Evolutionary conservation across 2,888 invertebrate species (phyloP).

Genomic region (Alcis repandata): DNA sequence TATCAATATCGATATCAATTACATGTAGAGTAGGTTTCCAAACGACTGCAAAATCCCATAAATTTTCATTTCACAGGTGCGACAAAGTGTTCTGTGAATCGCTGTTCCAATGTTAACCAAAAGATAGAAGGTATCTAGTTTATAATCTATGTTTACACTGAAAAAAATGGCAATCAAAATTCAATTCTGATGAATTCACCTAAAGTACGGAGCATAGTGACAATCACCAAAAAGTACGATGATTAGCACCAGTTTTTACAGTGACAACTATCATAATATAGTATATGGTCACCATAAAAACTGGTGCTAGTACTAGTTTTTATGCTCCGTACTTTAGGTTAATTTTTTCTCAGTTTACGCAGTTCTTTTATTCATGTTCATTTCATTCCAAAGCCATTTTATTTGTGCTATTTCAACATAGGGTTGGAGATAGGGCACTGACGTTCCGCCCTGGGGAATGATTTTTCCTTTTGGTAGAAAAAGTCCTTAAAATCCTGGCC

Average conservation of each 20-base stretch:
- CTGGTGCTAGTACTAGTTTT: too few species aligned
- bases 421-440: conserved; percentile 20
- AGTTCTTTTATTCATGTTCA: conserved; percentile 26
- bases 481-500: conserved; percentile 21
- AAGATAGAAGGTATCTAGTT: not conserved
- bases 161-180: too few species aligned
- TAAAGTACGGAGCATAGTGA: too few species aligned
- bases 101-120: not conserved
- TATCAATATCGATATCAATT: not conserved
- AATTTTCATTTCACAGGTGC: conserved; percentile 3
- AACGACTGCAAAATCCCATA: not conserved
- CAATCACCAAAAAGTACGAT: too few species aligned
- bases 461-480: conserved; percentile 10
- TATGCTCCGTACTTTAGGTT: too few species aligned
- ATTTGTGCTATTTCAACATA: conserved; percentile 19
- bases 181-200: too few species aligned
- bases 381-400: conserved; percentile 21
- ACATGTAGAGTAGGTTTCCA: not conserved
- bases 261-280: too few species aligned
- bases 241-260: too few species aligned
- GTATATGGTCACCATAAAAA: too few species aligned
- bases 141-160: conserved; percentile 8
- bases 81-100: not conserved
- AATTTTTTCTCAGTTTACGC: too few species aligned
- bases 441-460: conserved; percentile 21